Conservation (phyloP, 2,888 invertebrate genomes). For the Aphodius sticticus region DNA sequence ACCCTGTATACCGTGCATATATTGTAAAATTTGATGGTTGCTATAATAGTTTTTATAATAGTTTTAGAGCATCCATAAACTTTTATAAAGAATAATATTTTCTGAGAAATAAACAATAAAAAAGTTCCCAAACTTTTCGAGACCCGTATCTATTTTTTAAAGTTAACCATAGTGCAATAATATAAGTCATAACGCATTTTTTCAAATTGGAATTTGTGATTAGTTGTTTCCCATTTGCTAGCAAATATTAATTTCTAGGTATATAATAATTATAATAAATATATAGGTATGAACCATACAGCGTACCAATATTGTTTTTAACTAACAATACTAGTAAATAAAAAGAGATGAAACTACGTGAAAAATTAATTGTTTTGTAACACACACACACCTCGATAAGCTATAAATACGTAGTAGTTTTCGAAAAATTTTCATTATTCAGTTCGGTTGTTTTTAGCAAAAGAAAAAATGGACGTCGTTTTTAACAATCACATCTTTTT, state of each 20-base stretch:
- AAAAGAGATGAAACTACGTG: background rate
- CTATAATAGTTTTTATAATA: too few relatives aligned
- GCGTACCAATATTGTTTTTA: background rate
- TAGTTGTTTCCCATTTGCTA: conserved; percentile 4
- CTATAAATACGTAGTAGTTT: background rate
- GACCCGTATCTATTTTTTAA: background rate
- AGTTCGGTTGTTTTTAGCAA: background rate
- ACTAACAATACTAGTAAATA: background rate
- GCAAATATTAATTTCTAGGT: background rate
- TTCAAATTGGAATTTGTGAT: background rate
- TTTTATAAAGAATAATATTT: too few relatives aligned
- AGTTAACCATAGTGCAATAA: conserved; percentile 4
- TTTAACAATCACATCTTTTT: conserved; percentile 47
- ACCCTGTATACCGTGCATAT: too few relatives aligned
- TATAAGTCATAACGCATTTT: background rate
- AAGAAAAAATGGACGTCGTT: conserved; percentile 28
- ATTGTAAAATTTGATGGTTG: too few relatives aligned
- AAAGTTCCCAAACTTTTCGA: background rate
- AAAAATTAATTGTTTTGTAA: background rate
- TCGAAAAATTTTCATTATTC: background rate
- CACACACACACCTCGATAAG: too few relatives aligned
- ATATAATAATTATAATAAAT: background rate
- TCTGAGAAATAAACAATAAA: background rate
- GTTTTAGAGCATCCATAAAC: too few relatives aligned
- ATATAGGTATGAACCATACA: background rate